Evolutionary conservation across 2,797 vertebrate species (phyloP).

Genomic region (Enteromius radiatus): DNA sequence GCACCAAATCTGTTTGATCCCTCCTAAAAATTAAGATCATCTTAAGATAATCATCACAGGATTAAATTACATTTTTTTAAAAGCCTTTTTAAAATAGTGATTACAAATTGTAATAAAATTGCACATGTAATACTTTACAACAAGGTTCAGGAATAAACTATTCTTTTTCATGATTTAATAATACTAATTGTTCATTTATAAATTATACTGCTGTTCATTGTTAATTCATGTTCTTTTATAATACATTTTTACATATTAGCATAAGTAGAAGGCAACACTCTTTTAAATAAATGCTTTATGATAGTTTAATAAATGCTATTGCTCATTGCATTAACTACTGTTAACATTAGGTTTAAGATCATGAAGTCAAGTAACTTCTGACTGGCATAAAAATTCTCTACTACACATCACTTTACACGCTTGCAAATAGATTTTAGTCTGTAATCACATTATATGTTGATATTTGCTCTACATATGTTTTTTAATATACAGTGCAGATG

Average conservation of each 20-base stretch:
- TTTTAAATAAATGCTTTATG: neutral
- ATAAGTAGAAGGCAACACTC: neutral
- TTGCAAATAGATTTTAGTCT: neutral
- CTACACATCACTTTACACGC: neutral
- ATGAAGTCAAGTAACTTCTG: neutral
- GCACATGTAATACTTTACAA: neutral
- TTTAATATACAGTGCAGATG: neutral
- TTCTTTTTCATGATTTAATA: neutral
- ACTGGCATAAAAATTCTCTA: neutral
- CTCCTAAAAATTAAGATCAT: neutral
- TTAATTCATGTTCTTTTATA: constrained; percentile 8
- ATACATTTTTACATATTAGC: neutral
- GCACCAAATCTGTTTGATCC: neutral
- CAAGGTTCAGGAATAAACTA: neutral
- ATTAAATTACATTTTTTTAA: neutral
- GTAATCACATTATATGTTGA: neutral
- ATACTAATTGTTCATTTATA: neutral
- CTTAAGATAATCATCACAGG: neutral
- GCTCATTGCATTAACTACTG: neutral
- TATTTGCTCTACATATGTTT: neutral
- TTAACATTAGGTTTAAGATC: neutral
- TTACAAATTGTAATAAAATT: neutral
- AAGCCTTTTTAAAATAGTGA: neutral
- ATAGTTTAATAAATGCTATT: neutral
- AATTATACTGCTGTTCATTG: neutral